Conservation (phyloP, 2,888 invertebrate species). For the Sturmia bella region DNA sequence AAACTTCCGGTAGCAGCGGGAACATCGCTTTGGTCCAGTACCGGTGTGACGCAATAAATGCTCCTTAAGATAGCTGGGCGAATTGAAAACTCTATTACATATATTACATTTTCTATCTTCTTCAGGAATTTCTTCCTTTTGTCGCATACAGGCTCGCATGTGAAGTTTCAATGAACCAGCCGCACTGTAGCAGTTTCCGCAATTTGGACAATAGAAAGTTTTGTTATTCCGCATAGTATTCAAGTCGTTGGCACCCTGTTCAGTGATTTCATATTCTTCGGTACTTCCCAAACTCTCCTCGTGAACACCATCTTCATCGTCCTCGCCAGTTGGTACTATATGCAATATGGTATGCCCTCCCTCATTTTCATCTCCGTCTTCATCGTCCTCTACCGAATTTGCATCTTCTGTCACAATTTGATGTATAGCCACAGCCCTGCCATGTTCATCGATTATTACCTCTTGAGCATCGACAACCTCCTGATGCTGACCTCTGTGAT, state of each 20-base stretch:
- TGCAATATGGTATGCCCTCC: slow-evolving; percentile 78
- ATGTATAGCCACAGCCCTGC: slow-evolving; percentile 77
- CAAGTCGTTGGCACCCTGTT: slow-evolving; percentile 72
- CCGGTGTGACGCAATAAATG: slow-evolving; percentile 81
- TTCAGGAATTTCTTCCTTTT: slow-evolving; percentile 77
- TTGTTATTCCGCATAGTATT: slow-evolving; percentile 73
- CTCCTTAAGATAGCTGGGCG: slow-evolving; percentile 80
- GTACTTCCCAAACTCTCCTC: slow-evolving; percentile 63
- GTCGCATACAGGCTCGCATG: slow-evolving; percentile 80
- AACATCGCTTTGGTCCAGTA: slow-evolving; percentile 79
- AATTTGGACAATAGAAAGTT: slow-evolving; percentile 81
- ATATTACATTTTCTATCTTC: slow-evolving; percentile 80
- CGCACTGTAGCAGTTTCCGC: slow-evolving; percentile 81
- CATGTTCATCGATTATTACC: slow-evolving; percentile 79
- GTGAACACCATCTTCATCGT: slow-evolving; percentile 36
- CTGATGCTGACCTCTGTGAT: slow-evolving; percentile 71
- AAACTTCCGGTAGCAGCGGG: slow-evolving; percentile 81
- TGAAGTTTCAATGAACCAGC: slow-evolving; percentile 81
- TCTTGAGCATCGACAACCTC: slow-evolving; percentile 75
- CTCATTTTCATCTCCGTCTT: slow-evolving; percentile 76
- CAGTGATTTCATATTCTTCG: slow-evolving; percentile 69
- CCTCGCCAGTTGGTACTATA: slow-evolving; percentile 73
- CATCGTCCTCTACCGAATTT: slow-evolving; percentile 75
- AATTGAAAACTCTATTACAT: slow-evolving; percentile 81
- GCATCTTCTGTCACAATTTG: slow-evolving; percentile 76